These are phyloP conservation scores for Callaeas wilsoni DNA, from an alignment of 2,113 vertebrate genomes.

Conservation along the genomic window DNA sequence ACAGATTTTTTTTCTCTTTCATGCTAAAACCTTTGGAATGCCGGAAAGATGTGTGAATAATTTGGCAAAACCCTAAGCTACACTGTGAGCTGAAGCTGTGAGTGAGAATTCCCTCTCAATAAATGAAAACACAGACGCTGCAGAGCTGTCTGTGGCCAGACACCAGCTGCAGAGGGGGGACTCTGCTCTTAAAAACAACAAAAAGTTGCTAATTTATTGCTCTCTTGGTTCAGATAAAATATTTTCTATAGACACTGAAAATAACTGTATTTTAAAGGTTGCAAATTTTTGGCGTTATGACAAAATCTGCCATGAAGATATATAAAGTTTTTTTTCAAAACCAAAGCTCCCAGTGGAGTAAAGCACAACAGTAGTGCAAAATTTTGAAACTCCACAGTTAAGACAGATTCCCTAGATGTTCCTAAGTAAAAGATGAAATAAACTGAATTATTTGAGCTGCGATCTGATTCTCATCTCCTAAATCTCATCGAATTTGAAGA, in stretches of 20 bases:
- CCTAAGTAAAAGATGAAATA: neutral
- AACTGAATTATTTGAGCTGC: neutral
- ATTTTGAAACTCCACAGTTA: neutral
- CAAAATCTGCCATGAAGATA: neutral
- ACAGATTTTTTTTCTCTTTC: neutral
- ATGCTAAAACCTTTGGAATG: neutral
- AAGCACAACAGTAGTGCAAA: rapidly evolving
- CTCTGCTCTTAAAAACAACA: neutral
- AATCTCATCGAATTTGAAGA: neutral
- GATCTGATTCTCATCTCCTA: neutral
- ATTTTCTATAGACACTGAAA: neutral
- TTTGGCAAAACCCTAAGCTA: neutral
- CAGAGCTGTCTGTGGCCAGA: neutral
- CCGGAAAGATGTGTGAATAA: neutral
- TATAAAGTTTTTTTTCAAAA: neutral
- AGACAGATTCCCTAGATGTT: neutral
- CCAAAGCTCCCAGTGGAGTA: neutral
- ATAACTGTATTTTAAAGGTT: neutral
- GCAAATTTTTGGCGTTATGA: neutral
- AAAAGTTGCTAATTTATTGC: neutral
- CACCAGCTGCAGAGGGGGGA: neutral
- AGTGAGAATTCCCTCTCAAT: neutral
- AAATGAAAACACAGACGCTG: neutral
- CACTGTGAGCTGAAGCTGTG: neutral
- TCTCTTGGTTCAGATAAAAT: neutral